Evolutionary conservation across 2,797 vertebrate genomes (phyloP).

Genomic region (Naso thynnoides): DNA sequence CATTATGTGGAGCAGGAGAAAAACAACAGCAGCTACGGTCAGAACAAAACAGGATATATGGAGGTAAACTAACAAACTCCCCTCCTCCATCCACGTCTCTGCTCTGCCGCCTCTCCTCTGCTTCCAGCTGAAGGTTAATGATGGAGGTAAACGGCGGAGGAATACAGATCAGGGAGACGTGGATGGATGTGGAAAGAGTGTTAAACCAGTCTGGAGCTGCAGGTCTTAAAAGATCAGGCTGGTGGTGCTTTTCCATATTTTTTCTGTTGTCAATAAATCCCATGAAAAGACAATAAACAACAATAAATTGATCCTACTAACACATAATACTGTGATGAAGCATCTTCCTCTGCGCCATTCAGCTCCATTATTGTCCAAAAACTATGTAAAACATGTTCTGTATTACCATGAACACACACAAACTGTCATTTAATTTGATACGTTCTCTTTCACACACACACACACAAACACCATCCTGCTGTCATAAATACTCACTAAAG

Average conservation of each 20-base stretch:
- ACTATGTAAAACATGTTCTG: not conserved
- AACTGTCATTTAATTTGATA: too few relatives aligned
- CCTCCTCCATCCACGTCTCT: conserved; percentile 55
- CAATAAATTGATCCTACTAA: not conserved
- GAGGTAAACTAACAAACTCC: conserved; percentile 53
- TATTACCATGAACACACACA: not conserved
- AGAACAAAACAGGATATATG: conserved; percentile 49
- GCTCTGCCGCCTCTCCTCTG: conserved; percentile 53
- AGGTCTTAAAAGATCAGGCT: not conserved
- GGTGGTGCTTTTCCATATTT: not conserved
- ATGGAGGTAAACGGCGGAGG: conserved; percentile 61
- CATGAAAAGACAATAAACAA: not conserved
- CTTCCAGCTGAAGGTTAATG: conserved; percentile 82
- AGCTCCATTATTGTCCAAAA: not conserved
- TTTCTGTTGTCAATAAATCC: not conserved
- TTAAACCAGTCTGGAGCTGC: conserved; percentile 61
- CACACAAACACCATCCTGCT: not conserved
- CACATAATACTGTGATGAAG: not conserved
- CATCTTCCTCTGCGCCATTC: not conserved
- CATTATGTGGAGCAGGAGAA: not conserved
- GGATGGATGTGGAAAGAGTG: conserved; percentile 53
- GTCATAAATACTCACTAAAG: not conserved
- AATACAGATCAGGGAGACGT: conserved; percentile 69
- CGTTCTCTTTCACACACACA: too few relatives aligned
- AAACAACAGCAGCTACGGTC: not conserved